A percentile compares a stretch with the other conserved stretches of the same genome.
Conservation (phyloP, 1,140 invertebrate genomes). For the Drosophila kikkawai region DNA sequence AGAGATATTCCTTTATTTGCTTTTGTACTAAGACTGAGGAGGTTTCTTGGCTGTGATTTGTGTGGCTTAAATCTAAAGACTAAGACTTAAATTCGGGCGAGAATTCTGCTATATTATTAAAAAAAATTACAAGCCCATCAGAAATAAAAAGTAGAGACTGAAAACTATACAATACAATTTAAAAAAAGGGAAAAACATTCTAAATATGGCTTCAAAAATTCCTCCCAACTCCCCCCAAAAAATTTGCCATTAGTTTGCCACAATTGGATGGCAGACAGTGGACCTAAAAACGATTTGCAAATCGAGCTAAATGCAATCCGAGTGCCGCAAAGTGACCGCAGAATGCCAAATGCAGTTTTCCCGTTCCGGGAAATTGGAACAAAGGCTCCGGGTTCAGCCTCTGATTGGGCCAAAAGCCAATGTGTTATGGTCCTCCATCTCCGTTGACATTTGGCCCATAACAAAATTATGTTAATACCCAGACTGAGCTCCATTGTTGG, state of each 20-base stretch:
- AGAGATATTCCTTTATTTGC: not conserved
- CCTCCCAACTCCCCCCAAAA: not conserved
- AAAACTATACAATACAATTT: not conserved
- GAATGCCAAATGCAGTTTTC: constrained; percentile 62
- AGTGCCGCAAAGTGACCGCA: constrained; percentile 66
- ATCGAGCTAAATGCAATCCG: constrained; percentile 56
- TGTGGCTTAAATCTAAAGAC: not conserved
- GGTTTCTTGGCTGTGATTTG: not conserved
- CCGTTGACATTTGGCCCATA: constrained; percentile 17
- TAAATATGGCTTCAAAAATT: not conserved
- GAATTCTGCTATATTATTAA: not conserved
- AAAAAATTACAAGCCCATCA: not conserved
- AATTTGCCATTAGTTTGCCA: constrained; percentile 15
- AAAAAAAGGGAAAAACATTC: not conserved
- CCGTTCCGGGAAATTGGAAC: constrained; percentile 1
- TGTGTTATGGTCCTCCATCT: not conserved
- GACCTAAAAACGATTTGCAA: constrained; percentile 54
- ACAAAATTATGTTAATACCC: constrained; percentile 46
- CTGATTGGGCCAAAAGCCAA: constrained; percentile 15
- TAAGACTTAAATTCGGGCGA: not conserved
- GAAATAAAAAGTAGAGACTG: not conserved
- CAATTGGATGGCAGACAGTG: constrained; percentile 35
- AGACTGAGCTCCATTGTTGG: constrained; percentile 8
- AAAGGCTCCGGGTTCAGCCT: not conserved
- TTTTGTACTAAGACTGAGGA: not conserved